Percentiles rank a stretch among this genome's conserved stretches.
Evolutionary conservation across 2,113 vertebrate genomes (phyloP).

Genomic region (Notothenia rossii): DNA sequence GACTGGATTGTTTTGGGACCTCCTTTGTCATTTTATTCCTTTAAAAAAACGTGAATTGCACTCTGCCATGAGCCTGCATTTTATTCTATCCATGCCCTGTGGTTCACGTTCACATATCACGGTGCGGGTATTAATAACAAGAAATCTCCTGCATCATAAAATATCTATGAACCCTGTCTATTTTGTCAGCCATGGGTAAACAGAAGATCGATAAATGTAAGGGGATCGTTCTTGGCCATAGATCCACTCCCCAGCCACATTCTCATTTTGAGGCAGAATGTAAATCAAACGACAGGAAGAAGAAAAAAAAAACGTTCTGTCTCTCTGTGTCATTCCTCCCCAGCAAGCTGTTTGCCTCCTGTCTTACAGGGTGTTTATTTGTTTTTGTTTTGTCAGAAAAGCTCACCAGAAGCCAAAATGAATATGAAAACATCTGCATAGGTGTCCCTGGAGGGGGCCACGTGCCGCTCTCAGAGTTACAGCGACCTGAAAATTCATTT

Average conservation of each 20-base stretch:
- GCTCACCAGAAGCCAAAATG: constrained; percentile 75
- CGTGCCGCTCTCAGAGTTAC: constrained; percentile 42
- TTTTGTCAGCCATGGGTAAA: constrained; percentile 83
- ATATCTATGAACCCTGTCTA: constrained; percentile 82
- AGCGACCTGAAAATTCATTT: constrained; percentile 65
- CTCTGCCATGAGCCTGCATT: background rate
- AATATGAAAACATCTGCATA: constrained; percentile 79
- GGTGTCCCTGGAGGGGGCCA: constrained; percentile 60
- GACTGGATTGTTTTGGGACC: background rate
- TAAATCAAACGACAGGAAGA: constrained; percentile 40
- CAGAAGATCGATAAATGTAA: constrained; percentile 79
- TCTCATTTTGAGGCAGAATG: constrained; percentile 54
- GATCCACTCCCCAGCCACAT: constrained; percentile 69
- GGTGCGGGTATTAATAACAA: constrained; percentile 72
- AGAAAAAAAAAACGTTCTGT: background rate
- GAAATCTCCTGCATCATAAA: constrained; percentile 76
- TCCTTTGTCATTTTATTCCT: background rate
- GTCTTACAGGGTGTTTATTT: constrained; percentile 78
- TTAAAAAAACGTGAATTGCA: constrained; percentile 16
- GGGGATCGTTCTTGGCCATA: constrained; percentile 71
- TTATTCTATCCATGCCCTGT: background rate
- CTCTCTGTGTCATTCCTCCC: constrained; percentile 49
- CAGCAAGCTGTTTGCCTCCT: constrained; percentile 60
- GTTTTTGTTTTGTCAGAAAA: constrained; percentile 74
- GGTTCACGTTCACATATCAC: constrained; percentile 46